Conservation (phyloP, 2,113 vertebrate species). For the Nicator chloris region DNA sequence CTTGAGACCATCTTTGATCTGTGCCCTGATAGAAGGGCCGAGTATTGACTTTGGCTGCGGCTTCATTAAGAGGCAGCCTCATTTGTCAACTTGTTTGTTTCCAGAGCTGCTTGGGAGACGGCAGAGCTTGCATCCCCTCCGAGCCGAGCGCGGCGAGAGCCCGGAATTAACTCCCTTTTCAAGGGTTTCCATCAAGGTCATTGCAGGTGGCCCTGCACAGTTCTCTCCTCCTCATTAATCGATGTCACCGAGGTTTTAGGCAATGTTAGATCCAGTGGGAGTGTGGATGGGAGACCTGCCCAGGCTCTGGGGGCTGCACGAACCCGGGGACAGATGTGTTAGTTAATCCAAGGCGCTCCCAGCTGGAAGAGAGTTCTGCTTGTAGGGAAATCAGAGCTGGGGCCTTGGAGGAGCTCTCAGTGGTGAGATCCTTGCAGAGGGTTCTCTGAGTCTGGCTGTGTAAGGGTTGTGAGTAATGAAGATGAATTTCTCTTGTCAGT, state of each 20-base stretch:
- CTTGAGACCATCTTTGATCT: constrained; percentile 52
- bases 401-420: neutral
- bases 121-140: neutral
- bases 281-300: neutral
- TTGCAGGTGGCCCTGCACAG: neutral
- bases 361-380: neutral
- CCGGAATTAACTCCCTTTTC: neutral
- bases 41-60: constrained; percentile 50
- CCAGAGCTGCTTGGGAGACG: neutral
- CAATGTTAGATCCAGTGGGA: neutral
- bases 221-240: constrained; percentile 7
- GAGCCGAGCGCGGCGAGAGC: fast-evolving
- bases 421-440: neutral
- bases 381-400: fast-evolving
- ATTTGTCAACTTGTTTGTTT: constrained; percentile 61
- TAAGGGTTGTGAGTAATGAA: neutral
- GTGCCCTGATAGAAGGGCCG: constrained; percentile 47
- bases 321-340: fast-evolving
- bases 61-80: constrained; percentile 57
- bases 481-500: neutral
- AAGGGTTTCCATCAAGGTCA: constrained; percentile 23
- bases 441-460: neutral
- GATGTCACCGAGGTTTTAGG: neutral
- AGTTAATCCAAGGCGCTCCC: neutral
- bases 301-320: neutral